A percentile compares a stretch with the other conserved stretches of the same genome.
Evolutionary conservation across 2,888 invertebrate genomes (phyloP).

Genomic region (Lasioglossum marginatum): DNA sequence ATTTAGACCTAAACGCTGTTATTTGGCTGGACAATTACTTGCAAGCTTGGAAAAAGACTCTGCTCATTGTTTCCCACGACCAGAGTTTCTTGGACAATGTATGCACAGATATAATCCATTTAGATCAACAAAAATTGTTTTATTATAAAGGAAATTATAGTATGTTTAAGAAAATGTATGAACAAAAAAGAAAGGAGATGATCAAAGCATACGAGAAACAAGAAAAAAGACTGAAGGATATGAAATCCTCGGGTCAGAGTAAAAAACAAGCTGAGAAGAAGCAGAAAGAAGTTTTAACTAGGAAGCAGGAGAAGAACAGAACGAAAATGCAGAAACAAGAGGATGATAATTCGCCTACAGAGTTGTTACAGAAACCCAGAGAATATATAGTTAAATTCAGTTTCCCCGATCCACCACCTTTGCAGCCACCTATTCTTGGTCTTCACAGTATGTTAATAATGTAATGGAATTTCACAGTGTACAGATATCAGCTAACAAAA

Average conservation of each 20-base stretch:
- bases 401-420: conserved; percentile 98
- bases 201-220: conserved; percentile 99
- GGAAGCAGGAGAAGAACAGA: conserved; percentile 96
- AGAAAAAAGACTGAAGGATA: conserved; percentile 96
- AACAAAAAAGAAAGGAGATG: conserved; percentile 97
- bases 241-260: conserved; percentile 98
- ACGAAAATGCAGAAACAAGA: conserved; percentile 92
- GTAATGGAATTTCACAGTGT: not conserved
- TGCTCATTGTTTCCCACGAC: conserved; percentile 99
- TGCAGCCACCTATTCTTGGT: conserved; percentile 98
- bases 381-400: conserved; percentile 99
- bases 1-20: conserved; percentile 99
- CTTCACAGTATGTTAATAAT: conserved; percentile 89
- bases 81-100: conserved; percentile 99
- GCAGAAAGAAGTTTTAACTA: conserved; percentile 94
- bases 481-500: conserved; percentile 18
- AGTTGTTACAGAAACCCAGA: conserved; percentile 94
- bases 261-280: conserved; percentile 98
- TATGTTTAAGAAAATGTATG: conserved; percentile 99
- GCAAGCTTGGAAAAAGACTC: conserved; percentile 99
- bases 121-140: conserved; percentile 96
- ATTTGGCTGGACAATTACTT: conserved; percentile 99
- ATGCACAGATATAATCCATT: conserved; percentile 99
- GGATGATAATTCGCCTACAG: conserved; percentile 92
- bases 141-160: conserved; percentile 99